Evolutionary conservation across 1,140 invertebrate genomes (phyloP).

Genomic region (Bombyx mori): DNA sequence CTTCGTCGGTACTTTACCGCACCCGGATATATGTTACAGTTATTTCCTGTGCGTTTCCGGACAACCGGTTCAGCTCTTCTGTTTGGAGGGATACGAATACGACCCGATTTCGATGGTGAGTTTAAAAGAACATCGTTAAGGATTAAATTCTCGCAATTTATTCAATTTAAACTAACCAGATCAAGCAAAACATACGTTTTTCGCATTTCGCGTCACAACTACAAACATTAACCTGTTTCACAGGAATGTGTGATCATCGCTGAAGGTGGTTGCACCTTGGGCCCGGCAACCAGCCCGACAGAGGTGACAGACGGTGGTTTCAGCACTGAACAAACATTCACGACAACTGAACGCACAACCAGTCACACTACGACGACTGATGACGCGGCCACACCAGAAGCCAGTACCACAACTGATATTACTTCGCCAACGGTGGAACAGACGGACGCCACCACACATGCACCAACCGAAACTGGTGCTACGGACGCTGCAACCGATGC

Average conservation of each 20-base stretch:
- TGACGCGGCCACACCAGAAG: no score
- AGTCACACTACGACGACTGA: no score
- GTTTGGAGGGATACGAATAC: slow-evolving; percentile 3
- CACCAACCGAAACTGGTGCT: neutral
- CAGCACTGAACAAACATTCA: neutral
- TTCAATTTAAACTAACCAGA: no score
- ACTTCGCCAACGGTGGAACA: no score
- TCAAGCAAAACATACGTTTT: no score
- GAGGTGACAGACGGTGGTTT: neutral
- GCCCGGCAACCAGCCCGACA: neutral
- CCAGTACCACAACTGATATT: no score
- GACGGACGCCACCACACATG: neutral
- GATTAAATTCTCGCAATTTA: no score
- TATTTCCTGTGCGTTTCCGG: slow-evolving; percentile 1
- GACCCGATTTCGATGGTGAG: slow-evolving; percentile 1
- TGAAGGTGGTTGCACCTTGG: slow-evolving; percentile 10
- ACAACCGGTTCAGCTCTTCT: neutral
- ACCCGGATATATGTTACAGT: slow-evolving; percentile 1
- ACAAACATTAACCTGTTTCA: neutral
- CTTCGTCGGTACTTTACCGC: neutral
- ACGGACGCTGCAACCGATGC: neutral
- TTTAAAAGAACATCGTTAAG: neutral
- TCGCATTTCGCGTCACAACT: no score
- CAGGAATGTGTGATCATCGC: slow-evolving; percentile 9
- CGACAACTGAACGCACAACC: no score